Evolutionary conservation across 2,888 invertebrate species (phyloP), one percentile per base, ranked within the genome.

Genomic region (Coleophora deauratella): DNA sequence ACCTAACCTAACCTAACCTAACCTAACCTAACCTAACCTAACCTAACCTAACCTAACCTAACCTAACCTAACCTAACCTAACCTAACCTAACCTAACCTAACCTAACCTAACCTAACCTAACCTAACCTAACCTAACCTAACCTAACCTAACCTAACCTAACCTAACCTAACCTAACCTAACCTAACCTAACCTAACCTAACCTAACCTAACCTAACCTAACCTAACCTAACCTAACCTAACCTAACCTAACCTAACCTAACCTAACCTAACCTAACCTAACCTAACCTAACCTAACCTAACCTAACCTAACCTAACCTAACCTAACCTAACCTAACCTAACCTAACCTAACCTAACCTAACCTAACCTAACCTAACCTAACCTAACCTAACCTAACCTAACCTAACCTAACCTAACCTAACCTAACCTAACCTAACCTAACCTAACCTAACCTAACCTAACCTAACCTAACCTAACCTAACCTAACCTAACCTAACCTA

Each of bases 171-270:
- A 36, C 36, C 36, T 35, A 41, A 36, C 36, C 35, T 35, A 36
- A 35, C 35, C 41, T 35, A 36, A 28, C n/a, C n/a, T n/a, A n/a
- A n/a, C n/a, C n/a, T n/a, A 28, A 35, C 36, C 41, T 41, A 35
- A 34, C 47, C 47, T 47, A 49, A 49, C 47, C 51, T 47, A 49
- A 47, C 51, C n/a, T n/a, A n/a, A n/a, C n/a, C n/a, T n/a, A n/a
- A n/a, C 47, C 47, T 50, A 50, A 45, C 50, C 47, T 50, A 47
- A 47, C 47, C 47, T 47, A 47, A 45, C 50, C 47, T 45, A 50
- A 45, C 47, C 50, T 50, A 42, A 38, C 42, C 42, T 42, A 42
- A 38, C 42, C 42, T 42, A 42, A 38, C 42, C 38, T 39, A 36
- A 39, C 38, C 43, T 39, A 36, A 39, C 38, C 43, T 43, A 39